Evolutionary conservation across 2,888 invertebrate genomes (phyloP), one percentile per base, ranked within the genome.

Genomic region (Ectobius pallidus): DNA sequence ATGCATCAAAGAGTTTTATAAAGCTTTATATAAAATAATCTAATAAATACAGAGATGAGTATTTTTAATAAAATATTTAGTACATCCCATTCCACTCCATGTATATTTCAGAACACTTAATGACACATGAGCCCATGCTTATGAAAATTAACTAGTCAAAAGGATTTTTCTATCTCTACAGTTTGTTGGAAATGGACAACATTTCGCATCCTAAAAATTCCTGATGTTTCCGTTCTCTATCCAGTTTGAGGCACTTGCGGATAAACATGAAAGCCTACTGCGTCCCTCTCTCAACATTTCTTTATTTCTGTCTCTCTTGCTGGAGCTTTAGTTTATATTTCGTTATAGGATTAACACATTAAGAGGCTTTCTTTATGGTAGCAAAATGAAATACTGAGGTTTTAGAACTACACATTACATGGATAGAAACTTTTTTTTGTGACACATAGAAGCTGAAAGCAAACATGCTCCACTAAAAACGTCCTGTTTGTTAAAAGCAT

Each of bases 321-420:
- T n/a, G n/a, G 16, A n/a, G 46, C n/a, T 46, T 46, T 46, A 7
- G n/a, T 46, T 46, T 46, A 14, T 46, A 46, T 46, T 46, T 46
- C 46, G 46, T 46, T 46, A 46, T 46, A 46, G 46, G 46, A 46
- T 46, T 46, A 46, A 46, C 46, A 46, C n/a, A 46, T 46, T 46
- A 46, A 46, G 46, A 46, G 46, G 46, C 46, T 46, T 46, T 46
- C 46, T 46, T 46, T 46, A 46, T n/a, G 46, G 46, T n/a, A 46
- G 9, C 9, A 46, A 34, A 46, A 46, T 46, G 46, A 46, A 46
- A 46, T 46, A 46, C 46, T n/a, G 7, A 7, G 46, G 46, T 46
- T 46, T 46, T 46, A 46, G 46, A 14, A 46, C 46, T 46, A 46
- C 9, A 46, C 46, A 46, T 46, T n/a, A 46, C n/a, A 14, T n/a